Base-by-base conservation (phyloP, 2,888 invertebrate genomes). In the Heliconius ethilla region DNA sequence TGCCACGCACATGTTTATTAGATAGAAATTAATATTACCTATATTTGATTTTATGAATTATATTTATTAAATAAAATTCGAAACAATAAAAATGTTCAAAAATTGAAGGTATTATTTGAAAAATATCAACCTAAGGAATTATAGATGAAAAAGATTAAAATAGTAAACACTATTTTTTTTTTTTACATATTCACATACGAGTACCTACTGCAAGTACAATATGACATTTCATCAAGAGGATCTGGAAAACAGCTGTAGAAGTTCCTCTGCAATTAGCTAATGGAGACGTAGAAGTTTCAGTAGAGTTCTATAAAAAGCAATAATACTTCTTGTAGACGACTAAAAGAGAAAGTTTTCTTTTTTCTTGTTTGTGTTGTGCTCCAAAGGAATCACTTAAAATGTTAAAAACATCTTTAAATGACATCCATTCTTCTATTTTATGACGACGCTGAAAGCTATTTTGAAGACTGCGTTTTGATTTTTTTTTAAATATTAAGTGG, bases 211-310 rank as follows among this genome's bases (percentile, higher is more conserved):
- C 63, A 25, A 22, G 13, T 27, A 15, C 37, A n/a, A 37, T 67
- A 13, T 25, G 13, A 15, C 25, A 40, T 15, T 3, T 40, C 67
- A 10, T 40, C 25, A 25, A 40, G 40, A 11, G 67, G 6, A 40
- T 1, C 40, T 69, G 13, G 37, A n/a, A 67, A 40, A 11, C 37
- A 37, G 25, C 25, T 65, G 40, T 65, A 45, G 45, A 76, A 69
- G 59, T 63, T 45, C 6, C 33, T 55, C 72, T 59, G 33, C 59
- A 72, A 72, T 72, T 72, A 72, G 33, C 59, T 72, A 72, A 72
- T 72, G 72, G 72, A 55, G 72, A 72, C 33, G 55, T 72, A 72
- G 72, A 72, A 69, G 67, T 59, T 70, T 59, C 7, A 59, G 22
- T 72, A 72, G n/a, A 72, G n/a, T n/a, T 33, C n/a, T 33, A 33